Conservation (phyloP, 2,797 vertebrate species). For the Onychomys torridus region DNA sequence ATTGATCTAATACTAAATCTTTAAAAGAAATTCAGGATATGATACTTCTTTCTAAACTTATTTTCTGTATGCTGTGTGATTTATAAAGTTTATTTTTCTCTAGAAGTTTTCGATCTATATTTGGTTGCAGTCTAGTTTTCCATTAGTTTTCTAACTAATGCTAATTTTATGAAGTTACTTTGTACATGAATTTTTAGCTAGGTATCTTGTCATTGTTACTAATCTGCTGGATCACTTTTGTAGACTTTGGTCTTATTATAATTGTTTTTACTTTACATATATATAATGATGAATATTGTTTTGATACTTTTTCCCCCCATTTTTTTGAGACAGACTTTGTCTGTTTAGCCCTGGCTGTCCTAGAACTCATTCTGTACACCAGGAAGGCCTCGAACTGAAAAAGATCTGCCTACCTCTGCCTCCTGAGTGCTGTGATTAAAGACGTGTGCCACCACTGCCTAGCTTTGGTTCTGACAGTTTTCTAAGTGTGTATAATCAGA, state of each 20-base stretch:
- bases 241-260: neutral
- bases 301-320: neutral
- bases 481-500: neutral
- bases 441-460: too few relatives aligned
- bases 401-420: too few relatives aligned
- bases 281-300: neutral
- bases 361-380: too few relatives aligned
- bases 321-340: neutral
- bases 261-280: neutral
- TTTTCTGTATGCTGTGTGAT: neutral
- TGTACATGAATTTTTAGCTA: conserved; percentile 36
- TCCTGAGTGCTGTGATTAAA: too few relatives aligned
- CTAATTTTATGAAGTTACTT: conserved; percentile 11
- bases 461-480: neutral
- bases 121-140: neutral
- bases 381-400: too few relatives aligned
- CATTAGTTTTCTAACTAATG: neutral
- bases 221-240: conserved; percentile 12
- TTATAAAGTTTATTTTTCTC: neutral
- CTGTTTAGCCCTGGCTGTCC: neutral
- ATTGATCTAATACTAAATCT: neutral
- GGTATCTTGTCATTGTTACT: neutral
- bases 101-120: neutral
- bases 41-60: neutral
- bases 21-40: neutral